Base-by-base conservation (phyloP, 2,888 invertebrate genomes). In the Megastigmus dorsalis region DNA sequence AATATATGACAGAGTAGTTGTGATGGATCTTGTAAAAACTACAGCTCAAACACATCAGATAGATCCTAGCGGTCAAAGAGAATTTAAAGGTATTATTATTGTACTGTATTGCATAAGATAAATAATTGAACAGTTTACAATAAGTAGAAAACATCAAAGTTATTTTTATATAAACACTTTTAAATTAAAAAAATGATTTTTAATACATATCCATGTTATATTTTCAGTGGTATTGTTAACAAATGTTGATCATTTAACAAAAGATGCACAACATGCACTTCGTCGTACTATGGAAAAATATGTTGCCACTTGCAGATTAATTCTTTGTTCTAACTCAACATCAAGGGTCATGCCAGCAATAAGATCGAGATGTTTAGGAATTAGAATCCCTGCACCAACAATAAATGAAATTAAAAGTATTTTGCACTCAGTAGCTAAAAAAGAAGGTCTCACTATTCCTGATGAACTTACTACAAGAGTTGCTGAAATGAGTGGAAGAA, bases 281-380 rank as follows among this genome's bases (percentile, higher is more conserved):
- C 93, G 99, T 80, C 92, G 99, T 54, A 99, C 99, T 0, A 99
- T 99, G 99, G 99, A 99, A 88, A 99, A 99, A 87, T 99, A 99
- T 88, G 95, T 97, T 69, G 90, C 95, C 15, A 97, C 97, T 1
- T 99, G 99, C 86, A 92, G 99, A 15, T 90, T 99, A 3, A 97
- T 99, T 81, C 91, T 99, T 0, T 96, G 97, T 81, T 96, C 97
- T 0, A 97, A 97, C 85, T 97, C 98, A 0, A 96, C 96, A 36
- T 98, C 98, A 3, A 92, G 96, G 82, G 97, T 99, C 0, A 97
- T 98, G 82, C 97, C 98, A n/a, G 98, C 99, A 3, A 97, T 99
- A 79, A 92, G 95, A 77, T 97, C 98, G 74, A 92, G 99, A 86
- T 99, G 99, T 88, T 91, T 99, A 43, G 94, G 95, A 18, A 92